Base-by-base conservation (phyloP, 2,888 invertebrate species). In the Spatulosminthurus flaviceps region DNA sequence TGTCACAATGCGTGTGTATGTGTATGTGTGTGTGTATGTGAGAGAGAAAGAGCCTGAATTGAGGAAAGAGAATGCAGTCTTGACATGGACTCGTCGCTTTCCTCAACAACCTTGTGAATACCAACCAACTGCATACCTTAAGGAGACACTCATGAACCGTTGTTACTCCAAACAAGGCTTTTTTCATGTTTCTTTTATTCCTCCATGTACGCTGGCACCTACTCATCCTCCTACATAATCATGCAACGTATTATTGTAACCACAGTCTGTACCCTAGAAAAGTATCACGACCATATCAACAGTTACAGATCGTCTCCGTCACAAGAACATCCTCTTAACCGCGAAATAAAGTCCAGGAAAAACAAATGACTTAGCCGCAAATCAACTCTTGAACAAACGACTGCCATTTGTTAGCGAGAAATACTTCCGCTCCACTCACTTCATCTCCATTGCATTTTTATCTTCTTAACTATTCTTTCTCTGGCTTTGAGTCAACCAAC, bases 341-440 rank as follows among this genome's bases (percentile, higher is more conserved):
- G 1, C n/a, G 16, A 16, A 29, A 64, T 22, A 64, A 70, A 70
- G 70, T 41, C 41, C 70, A 70, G n/a, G 29, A 22, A 41, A 70
- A 29, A 67, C 67, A 67, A 67, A 67, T 21, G 70, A 70, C 70
- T 41, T 41, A 42, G 70, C 34, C 22, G 41, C 70, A 70, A 70
- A 41, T 70, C 70, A 70, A 70, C 70, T 70, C 70, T 42, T 70
- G 70, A 70, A 5, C 21, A 67, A 42, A 34, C 70, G 70, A 22
- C 42, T 21, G 24, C 28, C 67, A 67, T 67, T 67, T 67, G 67
- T 67, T 67, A 28, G 67, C 26, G 22, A 41, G 41, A 70, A 70
- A 70, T 70, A 41, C 70, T 70, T n/a, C 9, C 7, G 21, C 11
- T 70, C 70, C 41, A 41, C 70, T 34, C 41, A 1, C 67, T 67